phyloP scores from a whole-genome alignment of 2,113 vertebrate genomes.

The Megaceryle torquata region DNA sequence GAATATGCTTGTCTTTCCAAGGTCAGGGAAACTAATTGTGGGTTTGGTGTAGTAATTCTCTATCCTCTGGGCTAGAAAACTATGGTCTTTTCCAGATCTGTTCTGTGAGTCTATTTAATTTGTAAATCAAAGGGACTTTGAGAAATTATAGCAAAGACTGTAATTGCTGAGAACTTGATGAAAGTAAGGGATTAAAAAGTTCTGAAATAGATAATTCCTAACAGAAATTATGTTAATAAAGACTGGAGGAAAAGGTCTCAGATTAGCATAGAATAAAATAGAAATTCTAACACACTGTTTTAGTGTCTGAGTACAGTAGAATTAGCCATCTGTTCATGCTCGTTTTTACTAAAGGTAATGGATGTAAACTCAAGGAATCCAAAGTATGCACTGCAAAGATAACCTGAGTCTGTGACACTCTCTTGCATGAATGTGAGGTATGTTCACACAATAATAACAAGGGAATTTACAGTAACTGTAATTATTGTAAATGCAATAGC shows the following conservation, averaged over 20 bases:
- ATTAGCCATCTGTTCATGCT: neutral
- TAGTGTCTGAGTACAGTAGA: neutral
- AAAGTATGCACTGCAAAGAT: neutral
- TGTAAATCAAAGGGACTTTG: neutral
- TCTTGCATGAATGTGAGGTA: neutral
- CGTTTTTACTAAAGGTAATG: neutral
- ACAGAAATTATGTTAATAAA: neutral
- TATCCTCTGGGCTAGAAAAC: neutral
- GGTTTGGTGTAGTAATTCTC: neutral
- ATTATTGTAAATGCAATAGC: neutral
- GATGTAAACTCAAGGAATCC: neutral
- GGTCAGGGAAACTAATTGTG: neutral
- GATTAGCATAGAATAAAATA: neutral
- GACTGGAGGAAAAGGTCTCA: neutral
- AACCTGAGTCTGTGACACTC: neutral
- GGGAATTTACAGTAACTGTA: neutral
- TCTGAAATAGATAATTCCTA: neutral
- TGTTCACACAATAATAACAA: neutral
- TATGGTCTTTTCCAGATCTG: neutral
- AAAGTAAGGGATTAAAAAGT: neutral
- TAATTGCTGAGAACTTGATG: neutral
- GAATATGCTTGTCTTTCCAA: neutral
- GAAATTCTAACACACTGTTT: neutral
- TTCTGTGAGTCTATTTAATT: neutral
- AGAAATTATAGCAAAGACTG: neutral